Conservation (phyloP, 2,113 vertebrate genomes). For the Lepidothrix coronata region DNA sequence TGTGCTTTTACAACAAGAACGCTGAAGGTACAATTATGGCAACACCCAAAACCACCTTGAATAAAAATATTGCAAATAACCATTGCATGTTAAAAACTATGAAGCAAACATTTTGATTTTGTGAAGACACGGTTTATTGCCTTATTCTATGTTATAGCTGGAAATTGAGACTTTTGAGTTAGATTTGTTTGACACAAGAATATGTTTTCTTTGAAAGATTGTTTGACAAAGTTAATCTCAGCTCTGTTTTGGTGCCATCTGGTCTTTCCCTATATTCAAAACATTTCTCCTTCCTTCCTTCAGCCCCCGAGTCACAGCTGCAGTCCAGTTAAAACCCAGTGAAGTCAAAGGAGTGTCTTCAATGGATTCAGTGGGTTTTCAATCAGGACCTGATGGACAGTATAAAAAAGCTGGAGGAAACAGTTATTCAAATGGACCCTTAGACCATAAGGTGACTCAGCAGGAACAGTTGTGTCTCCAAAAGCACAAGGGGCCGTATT, state of each 20-base stretch:
- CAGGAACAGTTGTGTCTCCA: slow-evolving; percentile 62
- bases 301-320: slow-evolving; percentile 16
- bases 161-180: slow-evolving; percentile 66
- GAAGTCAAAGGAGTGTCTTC: slow-evolving; percentile 36
- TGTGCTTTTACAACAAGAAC: slow-evolving; percentile 71
- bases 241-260: slow-evolving; percentile 56
- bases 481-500: slow-evolving; percentile 53
- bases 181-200: slow-evolving; percentile 56
- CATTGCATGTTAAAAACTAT: slow-evolving; percentile 59
- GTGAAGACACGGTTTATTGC: slow-evolving; percentile 74
- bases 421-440: slow-evolving; percentile 42
- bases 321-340: slow-evolving; percentile 51
- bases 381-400: neutral
- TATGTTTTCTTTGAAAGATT: slow-evolving; percentile 30
- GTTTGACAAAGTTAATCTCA: slow-evolving; percentile 40
- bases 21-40: slow-evolving; percentile 73
- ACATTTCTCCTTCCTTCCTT: slow-evolving; percentile 56
- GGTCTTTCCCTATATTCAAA: slow-evolving; percentile 38
- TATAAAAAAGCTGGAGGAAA: slow-evolving; percentile 55
- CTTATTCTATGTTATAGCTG: slow-evolving; percentile 64
- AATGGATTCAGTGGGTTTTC: slow-evolving; percentile 30
- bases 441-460: slow-evolving; percentile 49
- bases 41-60: slow-evolving; percentile 67
- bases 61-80: slow-evolving; percentile 47
- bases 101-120: slow-evolving; percentile 60